Percentiles rank a stretch among this genome's conserved stretches.
Conservation (phyloP, 2,888 invertebrate genomes). For the Drosophila vallismaia region DNA sequence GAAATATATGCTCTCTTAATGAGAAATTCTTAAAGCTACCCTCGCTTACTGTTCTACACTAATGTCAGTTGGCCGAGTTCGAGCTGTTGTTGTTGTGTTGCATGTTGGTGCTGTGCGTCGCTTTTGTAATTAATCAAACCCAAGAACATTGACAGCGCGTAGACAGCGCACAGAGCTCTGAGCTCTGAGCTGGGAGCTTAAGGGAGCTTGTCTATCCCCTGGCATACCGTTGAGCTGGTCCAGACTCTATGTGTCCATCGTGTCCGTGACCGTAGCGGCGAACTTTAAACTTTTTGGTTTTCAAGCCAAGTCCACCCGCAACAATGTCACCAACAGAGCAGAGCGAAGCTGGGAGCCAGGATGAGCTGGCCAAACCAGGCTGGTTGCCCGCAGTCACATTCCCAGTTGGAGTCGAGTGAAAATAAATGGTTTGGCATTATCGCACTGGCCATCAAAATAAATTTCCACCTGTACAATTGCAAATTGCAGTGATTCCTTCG, state of each 20-base stretch:
- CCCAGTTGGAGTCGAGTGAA: constrained; percentile 36
- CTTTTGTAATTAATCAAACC: constrained; percentile 76
- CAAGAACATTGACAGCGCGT: constrained; percentile 72
- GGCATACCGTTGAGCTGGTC: constrained; percentile 13
- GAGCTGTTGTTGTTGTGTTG: constrained; percentile 27
- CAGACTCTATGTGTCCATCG: constrained; percentile 9
- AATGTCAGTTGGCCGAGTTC: constrained; percentile 23
- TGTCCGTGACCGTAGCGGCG: constrained; percentile 39
- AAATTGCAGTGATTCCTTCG: constrained; percentile 75
- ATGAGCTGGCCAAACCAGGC: constrained; percentile 15
- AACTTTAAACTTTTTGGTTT: constrained; percentile 67
- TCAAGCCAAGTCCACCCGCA: constrained; percentile 37
- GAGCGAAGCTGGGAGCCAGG: constrained; percentile 13
- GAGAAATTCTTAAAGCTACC: neutral
- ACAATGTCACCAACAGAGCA: constrained; percentile 51
- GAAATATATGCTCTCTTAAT: too few relatives aligned
- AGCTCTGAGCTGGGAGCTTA: constrained; percentile 42
- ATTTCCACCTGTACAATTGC: constrained; percentile 81
- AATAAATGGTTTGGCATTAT: constrained; percentile 77
- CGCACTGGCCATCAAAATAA: constrained; percentile 78
- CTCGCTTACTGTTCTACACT: constrained; percentile 5
- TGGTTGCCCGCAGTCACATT: constrained; percentile 13
- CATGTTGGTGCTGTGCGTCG: constrained; percentile 47
- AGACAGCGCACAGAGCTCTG: constrained; percentile 63
- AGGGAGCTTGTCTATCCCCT: constrained; percentile 2